Base-by-base conservation (phyloP, 2,113 vertebrate species). In the Alethe castanea region DNA sequence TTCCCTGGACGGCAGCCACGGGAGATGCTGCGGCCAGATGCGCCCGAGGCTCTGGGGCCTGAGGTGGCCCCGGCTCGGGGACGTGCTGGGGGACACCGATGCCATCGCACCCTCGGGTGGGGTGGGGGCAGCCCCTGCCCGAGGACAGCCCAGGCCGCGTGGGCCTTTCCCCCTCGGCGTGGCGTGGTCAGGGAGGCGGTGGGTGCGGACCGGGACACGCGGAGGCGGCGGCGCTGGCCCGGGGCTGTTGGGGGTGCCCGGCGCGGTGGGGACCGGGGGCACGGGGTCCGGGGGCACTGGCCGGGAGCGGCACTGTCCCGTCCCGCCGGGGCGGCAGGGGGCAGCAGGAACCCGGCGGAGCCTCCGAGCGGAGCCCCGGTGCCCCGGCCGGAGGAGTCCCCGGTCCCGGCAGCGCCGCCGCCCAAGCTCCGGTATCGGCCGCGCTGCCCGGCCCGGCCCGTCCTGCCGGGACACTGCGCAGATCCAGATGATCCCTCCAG, bases 1-100 rank as follows among this genome's bases (percentile, higher is more conserved):
- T 91, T 48, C 77, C 66, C 95, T 97, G 96, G 96, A 81, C 22
- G 2, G 81, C 66, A 42, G 96, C 97, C 95, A 69, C 71, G 17
- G 93, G 36, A 62, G 92, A 94, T 73, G 72, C 52, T 56, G 92
- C 20, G 44, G 53, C 70, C 81, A 71, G 57, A 86, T 14, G 67
- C 54, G 85, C 57, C 81, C 19, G 64, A 4, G 20, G 67, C 61
- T 19, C 38, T 1, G 22, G 87, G 29, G 20, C 14, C 70, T 16
- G 45, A 40, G 67, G 76, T 64, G 69, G 26, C 53, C 86, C 35
- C 24, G n/a, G 74, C 77, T 42, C 47, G 2, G 60, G 73, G n/a
- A 11, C 8, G 9, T 1, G 2, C 38, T 10, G 29, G 62, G 47
- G 71, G 47, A 33, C 78, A 31, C n/a, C 14, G 61, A 8, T 17